Evolutionary conservation across 2,888 invertebrate species (phyloP).

Genomic region (Drosophila emarginata): DNA sequence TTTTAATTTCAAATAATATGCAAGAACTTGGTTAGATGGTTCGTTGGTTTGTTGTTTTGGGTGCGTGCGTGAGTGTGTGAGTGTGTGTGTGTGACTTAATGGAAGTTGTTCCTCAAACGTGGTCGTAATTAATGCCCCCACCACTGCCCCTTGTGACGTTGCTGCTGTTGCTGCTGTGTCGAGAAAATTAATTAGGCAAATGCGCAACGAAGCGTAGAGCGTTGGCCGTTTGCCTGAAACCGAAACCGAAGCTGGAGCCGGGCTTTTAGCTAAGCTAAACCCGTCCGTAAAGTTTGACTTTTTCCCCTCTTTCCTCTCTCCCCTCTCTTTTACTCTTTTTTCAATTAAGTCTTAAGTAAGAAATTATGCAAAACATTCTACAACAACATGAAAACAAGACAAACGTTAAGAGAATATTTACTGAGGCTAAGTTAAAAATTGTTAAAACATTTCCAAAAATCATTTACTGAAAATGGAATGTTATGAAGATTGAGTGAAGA

Average conservation of each 20-base stretch:
- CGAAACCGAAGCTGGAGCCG: constrained; percentile 28
- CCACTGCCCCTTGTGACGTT: constrained; percentile 6
- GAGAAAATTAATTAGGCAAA: constrained; percentile 81
- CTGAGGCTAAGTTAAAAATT: constrained; percentile 14
- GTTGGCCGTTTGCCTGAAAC: constrained; percentile 24
- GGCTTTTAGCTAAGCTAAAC: constrained; percentile 39
- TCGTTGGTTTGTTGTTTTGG: constrained; percentile 19
- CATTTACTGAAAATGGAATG: constrained; percentile 45
- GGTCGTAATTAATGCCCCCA: constrained; percentile 73
- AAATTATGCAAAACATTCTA: constrained; percentile 78
- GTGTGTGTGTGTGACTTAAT: constrained; percentile 51
- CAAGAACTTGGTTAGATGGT: constrained; percentile 41
- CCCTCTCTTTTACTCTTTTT: constrained; percentile 43
- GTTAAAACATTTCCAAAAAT: constrained; percentile 8
- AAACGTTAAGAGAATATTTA: constrained; percentile 53
- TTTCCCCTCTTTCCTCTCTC: neutral
- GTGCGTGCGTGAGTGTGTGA: constrained; percentile 42
- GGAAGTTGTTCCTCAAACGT: constrained; percentile 75
- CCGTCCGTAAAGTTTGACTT: constrained; percentile 7
- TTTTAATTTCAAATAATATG: constrained; percentile 77
- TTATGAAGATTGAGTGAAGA: neutral
- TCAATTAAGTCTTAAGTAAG: constrained; percentile 80
- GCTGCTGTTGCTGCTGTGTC: constrained; percentile 54
- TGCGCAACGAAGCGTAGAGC: constrained; percentile 79
- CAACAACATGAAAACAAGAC: constrained; percentile 30